Base-by-base conservation (phyloP, 1,140 invertebrate genomes). In the Zaprionus capensis region DNA sequence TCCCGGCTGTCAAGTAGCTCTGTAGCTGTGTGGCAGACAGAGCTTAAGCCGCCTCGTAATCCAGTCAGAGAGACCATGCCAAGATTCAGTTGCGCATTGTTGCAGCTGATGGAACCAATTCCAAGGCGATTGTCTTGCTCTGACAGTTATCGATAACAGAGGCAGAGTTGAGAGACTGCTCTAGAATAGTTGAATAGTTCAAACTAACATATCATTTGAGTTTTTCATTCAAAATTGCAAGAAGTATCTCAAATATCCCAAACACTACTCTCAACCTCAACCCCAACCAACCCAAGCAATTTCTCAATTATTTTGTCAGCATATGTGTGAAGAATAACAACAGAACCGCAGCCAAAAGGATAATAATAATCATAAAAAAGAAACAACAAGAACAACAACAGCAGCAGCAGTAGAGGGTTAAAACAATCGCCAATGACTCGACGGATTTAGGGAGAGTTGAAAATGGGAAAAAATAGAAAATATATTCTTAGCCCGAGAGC, bases 261-360 rank as follows among this genome's bases (percentile, higher is more conserved):
- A n/a, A 41, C 14, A 41, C 38, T 41, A 41, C 12, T 41, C 38
- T 12, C 41, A 44, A 46, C 6, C n/a, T 46, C 41, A 17, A 17
- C 2, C 41, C n/a, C 15, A 22, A 4, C 38, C 36, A 31, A 46
- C 24, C 26, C 28, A 22, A 28, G 20, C 67, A 64, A 63, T 87
- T 83, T 67, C 81, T 22, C 85, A 90, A 87, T 90, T 87, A 87
- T 87, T 88, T 87, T 87, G 71, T 88, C 81, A 84, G 78, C 81
- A 88, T 84, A 88, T 88, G 85, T 88, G 84, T 90, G 81, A 90
- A 90, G 68, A 72, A 88, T 64, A 80, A 65, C 83, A 82, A 87
- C 57, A 71, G 78, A 80, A 81, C 67, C 71, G 65, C 76, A 58
- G 62, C 67, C 65, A 38, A 84, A 84, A 76, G 81, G 80, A 88